These are phyloP conservation scores for Bothrops alternatus DNA, from an alignment of 2,797 vertebrate species.

Conservation along the genomic window DNA sequence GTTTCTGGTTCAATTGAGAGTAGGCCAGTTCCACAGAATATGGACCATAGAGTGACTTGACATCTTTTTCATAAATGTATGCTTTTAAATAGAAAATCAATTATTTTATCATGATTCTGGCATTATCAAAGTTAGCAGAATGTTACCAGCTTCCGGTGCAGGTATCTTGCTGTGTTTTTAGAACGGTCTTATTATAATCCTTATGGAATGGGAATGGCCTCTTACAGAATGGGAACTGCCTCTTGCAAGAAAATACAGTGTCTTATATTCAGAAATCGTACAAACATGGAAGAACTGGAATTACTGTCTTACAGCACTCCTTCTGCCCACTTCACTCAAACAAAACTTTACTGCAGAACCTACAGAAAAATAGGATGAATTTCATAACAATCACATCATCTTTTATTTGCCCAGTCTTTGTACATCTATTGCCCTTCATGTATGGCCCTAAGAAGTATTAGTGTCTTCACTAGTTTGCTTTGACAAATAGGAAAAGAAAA, in stretches of 20 bases:
- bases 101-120: not conserved
- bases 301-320: not conserved
- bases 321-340: not conserved
- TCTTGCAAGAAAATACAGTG: not conserved
- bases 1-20: not conserved
- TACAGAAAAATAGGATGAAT: not conserved
- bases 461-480: constrained; percentile 49
- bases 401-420: constrained; percentile 17
- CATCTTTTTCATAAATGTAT: not conserved
- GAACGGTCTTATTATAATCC: not conserved
- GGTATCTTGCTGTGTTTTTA: not conserved
- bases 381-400: not conserved
- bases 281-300: not conserved
- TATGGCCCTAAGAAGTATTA: constrained; percentile 33
- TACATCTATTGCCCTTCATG: constrained; percentile 24
- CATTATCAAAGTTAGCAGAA: not conserved
- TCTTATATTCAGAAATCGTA: not conserved
- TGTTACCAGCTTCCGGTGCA: not conserved
- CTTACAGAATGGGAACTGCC: not conserved
- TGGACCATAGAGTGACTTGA: not conserved
- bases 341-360: constrained; percentile 17
- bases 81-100: not conserved
- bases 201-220: not conserved
- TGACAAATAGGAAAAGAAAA: constrained; percentile 29
- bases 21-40: not conserved